phyloP scores from a whole-genome alignment of 2,113 vertebrate species.

The Callipepla californica region DNA sequence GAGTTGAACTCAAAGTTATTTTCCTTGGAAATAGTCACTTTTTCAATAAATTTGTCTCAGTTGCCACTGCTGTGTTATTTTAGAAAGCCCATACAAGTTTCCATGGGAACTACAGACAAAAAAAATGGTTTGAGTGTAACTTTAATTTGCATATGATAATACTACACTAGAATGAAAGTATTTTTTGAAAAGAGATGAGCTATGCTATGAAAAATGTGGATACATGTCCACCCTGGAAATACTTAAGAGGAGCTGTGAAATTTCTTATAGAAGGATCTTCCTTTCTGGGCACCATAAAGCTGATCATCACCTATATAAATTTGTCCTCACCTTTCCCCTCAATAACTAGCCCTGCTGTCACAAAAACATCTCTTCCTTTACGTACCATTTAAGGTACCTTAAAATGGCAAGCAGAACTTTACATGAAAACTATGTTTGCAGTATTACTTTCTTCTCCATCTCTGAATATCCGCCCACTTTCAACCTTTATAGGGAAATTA shows the following conservation, averaged over 20 bases:
- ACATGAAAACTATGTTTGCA: not conserved
- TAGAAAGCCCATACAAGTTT: not conserved
- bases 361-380: not conserved
- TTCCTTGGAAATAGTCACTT: not conserved
- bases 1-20: not conserved
- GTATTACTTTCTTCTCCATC: not conserved
- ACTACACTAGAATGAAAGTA: not conserved
- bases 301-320: not conserved
- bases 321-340: not conserved
- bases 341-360: not conserved
- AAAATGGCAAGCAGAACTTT: not conserved
- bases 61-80: not conserved
- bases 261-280: not conserved
- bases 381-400: not conserved
- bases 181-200: not conserved
- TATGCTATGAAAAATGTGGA: not conserved
- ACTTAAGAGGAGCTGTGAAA: not conserved
- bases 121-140: not conserved
- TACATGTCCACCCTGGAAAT: not conserved
- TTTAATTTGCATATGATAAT: not conserved
- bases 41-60: not conserved
- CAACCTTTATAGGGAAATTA: not conserved
- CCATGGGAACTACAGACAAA: not conserved
- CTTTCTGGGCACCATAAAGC: not conserved
- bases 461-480: not conserved